phyloP scores from a whole-genome alignment of 2,113 vertebrate species.

The Anguilla japonica region DNA sequence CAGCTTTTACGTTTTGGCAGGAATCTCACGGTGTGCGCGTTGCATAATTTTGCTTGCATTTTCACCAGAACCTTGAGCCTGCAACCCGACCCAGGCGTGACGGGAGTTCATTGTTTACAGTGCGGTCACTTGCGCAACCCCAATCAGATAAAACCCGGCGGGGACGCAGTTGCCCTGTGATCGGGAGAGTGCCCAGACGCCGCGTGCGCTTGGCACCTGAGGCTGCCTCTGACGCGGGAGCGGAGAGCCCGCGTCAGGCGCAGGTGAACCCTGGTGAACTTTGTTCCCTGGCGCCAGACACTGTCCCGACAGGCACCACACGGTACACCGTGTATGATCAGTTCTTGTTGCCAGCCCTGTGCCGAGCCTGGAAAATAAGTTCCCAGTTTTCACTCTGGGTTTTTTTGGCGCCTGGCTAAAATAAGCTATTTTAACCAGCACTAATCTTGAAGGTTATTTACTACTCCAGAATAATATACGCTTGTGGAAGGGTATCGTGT shows the following conservation, averaged over 20 bases:
- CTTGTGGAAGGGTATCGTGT: neutral
- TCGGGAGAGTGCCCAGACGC: slow-evolving; percentile 12
- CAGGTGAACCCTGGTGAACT: slow-evolving; percentile 21
- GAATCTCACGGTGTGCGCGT: neutral
- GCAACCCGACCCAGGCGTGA: neutral
- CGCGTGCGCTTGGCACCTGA: slow-evolving; percentile 27
- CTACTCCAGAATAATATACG: neutral
- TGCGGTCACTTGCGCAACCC: slow-evolving; percentile 31
- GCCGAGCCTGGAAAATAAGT: neutral
- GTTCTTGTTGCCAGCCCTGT: neutral
- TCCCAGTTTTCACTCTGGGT: neutral
- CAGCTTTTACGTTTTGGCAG: neutral
- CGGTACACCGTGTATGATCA: neutral
- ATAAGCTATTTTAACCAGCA: neutral
- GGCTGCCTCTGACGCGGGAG: slow-evolving; percentile 10
- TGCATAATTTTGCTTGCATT: neutral
- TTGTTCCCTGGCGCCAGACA: slow-evolving; percentile 18
- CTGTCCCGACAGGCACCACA: slow-evolving; percentile 19
- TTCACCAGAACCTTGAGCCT: neutral
- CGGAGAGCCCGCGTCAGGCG: neutral
- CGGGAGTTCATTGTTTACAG: slow-evolving; percentile 27
- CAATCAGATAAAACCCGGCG: slow-evolving; percentile 23
- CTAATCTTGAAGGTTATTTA: neutral
- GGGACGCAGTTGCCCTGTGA: slow-evolving; percentile 4
- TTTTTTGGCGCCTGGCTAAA: neutral